A percentile compares a stretch with the other conserved stretches of the same genome.
phyloP scores from a whole-genome alignment of 2,113 vertebrate genomes.

The Nipponia nippon region DNA sequence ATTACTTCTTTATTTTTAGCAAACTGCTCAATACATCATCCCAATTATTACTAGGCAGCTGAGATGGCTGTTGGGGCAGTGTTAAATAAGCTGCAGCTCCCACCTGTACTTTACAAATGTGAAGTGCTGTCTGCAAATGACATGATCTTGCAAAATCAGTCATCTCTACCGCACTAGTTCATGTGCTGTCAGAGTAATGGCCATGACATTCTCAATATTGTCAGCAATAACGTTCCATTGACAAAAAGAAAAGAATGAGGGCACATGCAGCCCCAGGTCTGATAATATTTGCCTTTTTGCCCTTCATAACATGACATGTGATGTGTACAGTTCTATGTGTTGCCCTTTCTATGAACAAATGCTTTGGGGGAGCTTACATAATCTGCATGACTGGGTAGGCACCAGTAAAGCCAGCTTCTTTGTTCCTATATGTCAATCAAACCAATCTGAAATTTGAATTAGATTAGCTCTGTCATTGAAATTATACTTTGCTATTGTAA shows the following conservation, averaged over 20 bases:
- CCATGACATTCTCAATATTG: slow-evolving; percentile 70
- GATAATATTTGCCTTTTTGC: slow-evolving; percentile 60
- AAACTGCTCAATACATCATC: background rate
- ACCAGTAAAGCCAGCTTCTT: slow-evolving; percentile 14
- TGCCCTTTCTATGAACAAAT: slow-evolving; percentile 69
- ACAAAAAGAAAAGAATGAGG: slow-evolving; percentile 59
- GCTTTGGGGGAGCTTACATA: slow-evolving; percentile 70
- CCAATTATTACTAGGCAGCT: background rate
- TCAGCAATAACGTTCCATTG: slow-evolving; percentile 54
- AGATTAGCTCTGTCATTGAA: background rate
- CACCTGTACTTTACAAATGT: background rate
- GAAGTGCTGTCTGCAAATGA: background rate
- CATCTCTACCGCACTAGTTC: background rate
- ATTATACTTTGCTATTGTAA: background rate
- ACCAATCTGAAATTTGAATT: background rate
- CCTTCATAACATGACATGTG: slow-evolving; percentile 68
- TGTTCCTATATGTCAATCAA: slow-evolving; percentile 17
- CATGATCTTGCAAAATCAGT: too few species aligned
- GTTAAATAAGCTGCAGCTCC: background rate
- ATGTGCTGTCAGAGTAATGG: slow-evolving; percentile 68
- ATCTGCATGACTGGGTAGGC: slow-evolving; percentile 69
- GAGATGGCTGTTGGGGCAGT: background rate
- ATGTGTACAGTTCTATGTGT: slow-evolving; percentile 47
- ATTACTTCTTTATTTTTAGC: background rate
- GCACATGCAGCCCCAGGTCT: slow-evolving; percentile 55